Evolutionary conservation across 2,797 vertebrate genomes (phyloP), one percentile per base, ranked within the genome.

Genomic region (Eospalax fontanierii): DNA sequence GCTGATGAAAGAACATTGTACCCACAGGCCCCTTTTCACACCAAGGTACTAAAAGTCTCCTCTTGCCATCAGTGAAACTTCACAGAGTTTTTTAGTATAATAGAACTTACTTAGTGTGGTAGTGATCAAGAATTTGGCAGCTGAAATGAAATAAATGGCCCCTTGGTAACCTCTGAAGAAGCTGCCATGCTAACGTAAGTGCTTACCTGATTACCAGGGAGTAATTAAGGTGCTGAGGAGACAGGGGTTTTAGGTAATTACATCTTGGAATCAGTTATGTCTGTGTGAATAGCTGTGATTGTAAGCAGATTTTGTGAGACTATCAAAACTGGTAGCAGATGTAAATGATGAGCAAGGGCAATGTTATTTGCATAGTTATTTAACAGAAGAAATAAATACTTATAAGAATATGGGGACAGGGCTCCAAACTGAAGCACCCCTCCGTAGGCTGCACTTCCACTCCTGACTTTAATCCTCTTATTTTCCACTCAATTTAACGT

Each of bases 231-330:
- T 75, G 46, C 54, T 92, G 82, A 63, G 66, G 43, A 63, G 66
- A 93, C 86, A 59, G 76, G 21, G 61, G 65, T 75, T 96, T 94
- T 75, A 59, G 59, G 66, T 95, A 95, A 95, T 97, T 96, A 94
- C 90, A 93, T 71, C 38, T 94, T 90, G 61, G 70, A 95, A 95
- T 96, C 90, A 87, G 86, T 88, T 84, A 21, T 33, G 26, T 90
- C 65, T 89, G 38, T 89, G 50, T 89, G 86, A 95, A 85, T 92
- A 82, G 91, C 54, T 93, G 61, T 46, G 90, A 80, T 80, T 84
- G 33, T 90, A 92, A 94, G 66, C 59, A 93, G 43, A 90, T 92
- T 96, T 94, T 96, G 38, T 11, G 24, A 80, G 85, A 94, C 16
- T 66, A 89, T 88, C 71, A 79, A 89, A 89, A 90, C 66, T 66